Evolutionary conservation across 2,797 vertebrate genomes (phyloP).

Genomic region (Balearica regulorum): DNA sequence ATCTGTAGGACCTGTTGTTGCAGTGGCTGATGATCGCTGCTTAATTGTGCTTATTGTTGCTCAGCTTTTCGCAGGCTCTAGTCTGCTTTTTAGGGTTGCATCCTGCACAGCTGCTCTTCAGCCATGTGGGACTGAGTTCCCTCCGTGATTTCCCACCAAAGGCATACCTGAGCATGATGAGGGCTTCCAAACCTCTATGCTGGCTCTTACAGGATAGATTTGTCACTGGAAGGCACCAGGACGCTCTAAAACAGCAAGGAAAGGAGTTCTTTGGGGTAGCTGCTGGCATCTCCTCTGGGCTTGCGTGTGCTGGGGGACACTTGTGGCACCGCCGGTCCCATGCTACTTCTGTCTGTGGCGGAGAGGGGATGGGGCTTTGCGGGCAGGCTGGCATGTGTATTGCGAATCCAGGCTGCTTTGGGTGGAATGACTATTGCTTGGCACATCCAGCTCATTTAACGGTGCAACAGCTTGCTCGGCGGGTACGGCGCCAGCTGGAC

Average conservation of each 20-base stretch:
- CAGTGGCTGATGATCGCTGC: not conserved
- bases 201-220: not conserved
- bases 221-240: not conserved
- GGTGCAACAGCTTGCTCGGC: not conserved
- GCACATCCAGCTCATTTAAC: not conserved
- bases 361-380: not conserved
- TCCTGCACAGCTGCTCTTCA: not conserved
- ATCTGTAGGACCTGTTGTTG: not conserved
- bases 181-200: not conserved
- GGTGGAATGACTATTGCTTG: not conserved
- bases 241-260: not conserved
- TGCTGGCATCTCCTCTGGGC: not conserved
- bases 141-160: not conserved
- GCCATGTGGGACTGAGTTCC: not conserved
- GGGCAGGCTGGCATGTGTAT: not conserved
- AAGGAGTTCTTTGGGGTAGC: rapidly evolving
- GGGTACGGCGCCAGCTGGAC: not conserved
- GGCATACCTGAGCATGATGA: rapidly evolving
- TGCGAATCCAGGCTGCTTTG: not conserved
- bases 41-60: not conserved
- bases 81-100: not conserved
- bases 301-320: not conserved
- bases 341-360: not conserved
- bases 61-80: not conserved
- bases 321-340: not conserved